Evolutionary conservation across 2,888 invertebrate genomes (phyloP).

Genomic region (Monoplex corrugatus): DNA sequence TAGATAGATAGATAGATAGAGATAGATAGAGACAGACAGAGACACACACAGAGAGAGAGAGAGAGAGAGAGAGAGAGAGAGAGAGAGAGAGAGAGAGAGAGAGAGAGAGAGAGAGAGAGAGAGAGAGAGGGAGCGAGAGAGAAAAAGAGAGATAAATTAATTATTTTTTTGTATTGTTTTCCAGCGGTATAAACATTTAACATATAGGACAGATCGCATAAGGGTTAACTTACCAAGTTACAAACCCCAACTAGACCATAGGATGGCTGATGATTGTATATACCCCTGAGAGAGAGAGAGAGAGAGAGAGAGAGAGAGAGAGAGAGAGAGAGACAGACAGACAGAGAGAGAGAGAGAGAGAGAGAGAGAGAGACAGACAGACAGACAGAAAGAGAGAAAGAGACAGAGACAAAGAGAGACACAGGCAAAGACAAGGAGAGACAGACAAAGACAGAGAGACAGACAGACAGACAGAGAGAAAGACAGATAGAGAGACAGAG

Average conservation of each 20-base stretch:
- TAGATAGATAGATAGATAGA: not conserved
- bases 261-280: too few relatives aligned
- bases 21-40: not conserved
- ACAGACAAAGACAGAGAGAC: conserved; percentile 13
- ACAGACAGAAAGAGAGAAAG: conserved; percentile 16
- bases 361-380: conserved; percentile 30
- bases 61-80: not conserved
- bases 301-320: not conserved
- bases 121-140: not conserved
- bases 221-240: too few relatives aligned
- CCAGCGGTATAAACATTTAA: not conserved
- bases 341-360: conserved; percentile 31
- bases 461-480: conserved; percentile 7
- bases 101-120: not conserved
- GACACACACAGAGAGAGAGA: not conserved
- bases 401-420: conserved; percentile 15
- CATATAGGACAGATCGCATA: too few relatives aligned
- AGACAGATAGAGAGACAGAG: not conserved
- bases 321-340: conserved; percentile 19
- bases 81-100: too few relatives aligned
- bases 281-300: too few relatives aligned
- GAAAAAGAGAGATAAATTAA: too few relatives aligned
- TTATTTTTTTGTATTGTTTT: too few relatives aligned
- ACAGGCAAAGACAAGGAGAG: conserved; percentile 14
- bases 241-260: too few relatives aligned